phyloP scores from a whole-genome alignment of 2,113 vertebrate species.

The Pelecanoides urinatrix region DNA sequence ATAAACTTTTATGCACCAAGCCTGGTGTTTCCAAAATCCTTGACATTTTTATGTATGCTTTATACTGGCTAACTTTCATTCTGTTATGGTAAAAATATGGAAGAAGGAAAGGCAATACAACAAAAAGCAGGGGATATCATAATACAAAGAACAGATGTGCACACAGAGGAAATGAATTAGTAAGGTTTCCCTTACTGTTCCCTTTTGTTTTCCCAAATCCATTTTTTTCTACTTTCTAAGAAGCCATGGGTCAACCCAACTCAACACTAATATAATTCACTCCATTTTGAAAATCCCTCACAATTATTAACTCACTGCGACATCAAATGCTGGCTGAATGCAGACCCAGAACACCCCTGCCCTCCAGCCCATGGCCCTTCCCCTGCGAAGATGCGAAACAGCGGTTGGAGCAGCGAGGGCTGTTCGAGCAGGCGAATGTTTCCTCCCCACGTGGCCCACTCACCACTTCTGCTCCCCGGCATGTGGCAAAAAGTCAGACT shows the following conservation, averaged over 20 bases:
- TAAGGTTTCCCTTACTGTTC: not conserved
- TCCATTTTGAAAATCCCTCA: not conserved
- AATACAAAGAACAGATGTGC: not conserved
- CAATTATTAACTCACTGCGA: not conserved
- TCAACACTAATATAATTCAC: not conserved
- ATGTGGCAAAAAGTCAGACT: not conserved
- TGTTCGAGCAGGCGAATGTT: not conserved
- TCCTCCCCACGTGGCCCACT: not conserved
- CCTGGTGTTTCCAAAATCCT: not conserved
- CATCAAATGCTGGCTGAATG: not conserved
- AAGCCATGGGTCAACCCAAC: not conserved
- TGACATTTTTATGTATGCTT: not conserved
- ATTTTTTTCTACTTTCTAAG: not conserved
- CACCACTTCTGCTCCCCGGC: not conserved
- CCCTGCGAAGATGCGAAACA: fast-evolving
- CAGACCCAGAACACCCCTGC: not conserved
- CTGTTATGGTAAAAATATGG: not conserved
- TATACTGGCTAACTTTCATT: not conserved
- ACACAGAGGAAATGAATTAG: not conserved
- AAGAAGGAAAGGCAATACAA: not conserved
- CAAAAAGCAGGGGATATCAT: not conserved
- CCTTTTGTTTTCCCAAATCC: not conserved
- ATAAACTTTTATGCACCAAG: not conserved
- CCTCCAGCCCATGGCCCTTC: not conserved
- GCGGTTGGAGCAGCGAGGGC: not conserved